Base-by-base conservation (phyloP, 1,140 invertebrate genomes). In the Phymastichus coffea region DNA sequence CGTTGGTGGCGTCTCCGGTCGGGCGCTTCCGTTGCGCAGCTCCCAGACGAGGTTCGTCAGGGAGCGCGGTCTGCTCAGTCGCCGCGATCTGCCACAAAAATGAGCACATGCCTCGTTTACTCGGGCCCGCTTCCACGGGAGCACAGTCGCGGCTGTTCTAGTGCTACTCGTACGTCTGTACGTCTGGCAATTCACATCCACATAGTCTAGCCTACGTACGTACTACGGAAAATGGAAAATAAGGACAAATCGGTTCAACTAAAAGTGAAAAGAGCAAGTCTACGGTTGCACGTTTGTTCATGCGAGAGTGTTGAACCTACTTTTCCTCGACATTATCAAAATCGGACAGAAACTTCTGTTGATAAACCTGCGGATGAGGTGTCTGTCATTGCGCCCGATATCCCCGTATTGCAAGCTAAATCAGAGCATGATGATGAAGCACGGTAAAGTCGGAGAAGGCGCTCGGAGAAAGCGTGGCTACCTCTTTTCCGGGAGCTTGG, bases 1-100 rank as follows among this genome's bases (percentile, higher is more conserved):
- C 73, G 69, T 74, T 61, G 71, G 75, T 48, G 74, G 84, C 71
- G 77, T 82, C 79, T 75, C 77, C 57, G 71, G 78, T 67, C 74
- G 82, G 25, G 70, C 75, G 38, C 66, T 75, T 63, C 73, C 78
- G 14, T 85, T 87, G 63, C 87, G 83, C 55, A 89, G 74, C 72
- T 91, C 89, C 90, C 91, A 93, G 38, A 93, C 90, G 63, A 94
- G 82, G 81, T 94, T 93, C 37, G 90, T 93, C 67, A 94, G 81
- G 56, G 91, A 93, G 63, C 90, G 85, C 10, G 91, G 91, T 74
- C 89, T 84, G 55, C 87, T 89, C 58, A 90, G 70, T 64, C 87
- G 86, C 63, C 88, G 81, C 46, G 87, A 90, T 74, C 78, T 80
- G 53, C 2, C 20, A 40, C 12, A 22, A 8, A 49, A 35, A 19